These are phyloP conservation scores for Apodemus agrarius DNA, from an alignment of 2,797 vertebrate genomes.

Conservation along the genomic window DNA sequence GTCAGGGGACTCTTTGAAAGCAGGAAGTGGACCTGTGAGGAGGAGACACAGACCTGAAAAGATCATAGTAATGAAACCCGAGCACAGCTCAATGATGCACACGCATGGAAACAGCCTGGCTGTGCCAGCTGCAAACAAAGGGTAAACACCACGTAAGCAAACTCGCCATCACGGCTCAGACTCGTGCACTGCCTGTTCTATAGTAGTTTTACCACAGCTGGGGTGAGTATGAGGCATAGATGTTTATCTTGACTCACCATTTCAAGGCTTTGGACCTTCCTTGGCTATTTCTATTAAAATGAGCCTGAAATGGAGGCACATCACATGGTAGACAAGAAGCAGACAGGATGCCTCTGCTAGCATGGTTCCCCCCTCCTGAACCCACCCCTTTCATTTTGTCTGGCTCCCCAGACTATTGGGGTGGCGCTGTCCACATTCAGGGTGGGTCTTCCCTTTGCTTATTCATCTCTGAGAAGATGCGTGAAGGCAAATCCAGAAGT, in stretches of 20 bases:
- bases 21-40: neutral
- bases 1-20: too few species aligned
- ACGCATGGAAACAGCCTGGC: neutral
- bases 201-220: neutral
- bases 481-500: neutral
- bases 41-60: neutral
- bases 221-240: neutral
- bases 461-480: neutral
- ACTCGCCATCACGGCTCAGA: neutral
- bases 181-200: neutral
- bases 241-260: neutral
- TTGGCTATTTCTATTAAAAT: neutral
- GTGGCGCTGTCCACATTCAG: neutral
- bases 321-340: neutral
- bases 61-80: neutral
- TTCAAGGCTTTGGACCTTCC: neutral
- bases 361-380: too few species aligned
- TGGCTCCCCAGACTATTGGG: neutral
- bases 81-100: neutral
- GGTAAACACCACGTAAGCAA: neutral
- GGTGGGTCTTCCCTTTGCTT: neutral
- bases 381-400: neutral
- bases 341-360: neutral
- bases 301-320: neutral
- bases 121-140: neutral